Conservation (phyloP, 2,888 invertebrate genomes). For the Drosophila algonquin region DNA sequence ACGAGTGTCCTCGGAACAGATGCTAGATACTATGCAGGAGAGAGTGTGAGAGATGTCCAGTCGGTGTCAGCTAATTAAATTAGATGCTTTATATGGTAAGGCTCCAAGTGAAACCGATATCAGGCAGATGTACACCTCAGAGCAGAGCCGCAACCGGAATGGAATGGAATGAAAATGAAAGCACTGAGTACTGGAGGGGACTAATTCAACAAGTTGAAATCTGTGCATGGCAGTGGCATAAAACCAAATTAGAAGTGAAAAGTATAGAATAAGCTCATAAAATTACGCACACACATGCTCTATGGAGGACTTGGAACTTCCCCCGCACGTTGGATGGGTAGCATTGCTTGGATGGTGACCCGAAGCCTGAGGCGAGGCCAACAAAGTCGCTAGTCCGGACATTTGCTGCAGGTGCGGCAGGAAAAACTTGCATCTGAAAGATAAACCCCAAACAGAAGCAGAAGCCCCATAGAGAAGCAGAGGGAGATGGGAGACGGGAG, state of each 20-base stretch:
- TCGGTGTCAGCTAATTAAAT: constrained; percentile 67
- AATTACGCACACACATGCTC: constrained; percentile 48
- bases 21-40: constrained; percentile 1
- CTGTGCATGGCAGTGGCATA: constrained; percentile 59
- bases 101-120: constrained; percentile 55
- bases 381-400: constrained; percentile 61
- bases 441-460: constrained; percentile 44
- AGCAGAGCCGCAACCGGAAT: constrained; percentile 15
- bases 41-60: background rate
- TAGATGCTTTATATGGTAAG: constrained; percentile 51
- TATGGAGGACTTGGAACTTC: background rate
- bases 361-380: constrained; percentile 29
- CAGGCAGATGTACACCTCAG: constrained; percentile 14
- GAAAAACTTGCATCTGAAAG: constrained; percentile 54
- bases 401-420: constrained; percentile 62
- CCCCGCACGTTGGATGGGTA: background rate
- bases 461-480: background rate
- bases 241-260: constrained; percentile 69
- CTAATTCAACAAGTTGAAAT: constrained; percentile 71
- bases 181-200: background rate
- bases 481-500: constrained; percentile 7
- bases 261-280: constrained; percentile 76
- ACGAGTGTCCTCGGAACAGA: constrained; percentile 7
- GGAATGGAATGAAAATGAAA: background rate
- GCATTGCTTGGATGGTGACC: background rate